Evolutionary conservation across 1,140 invertebrate genomes (phyloP), one percentile per base, ranked within the genome.

Genomic region (Globodera rostochiensis): DNA sequence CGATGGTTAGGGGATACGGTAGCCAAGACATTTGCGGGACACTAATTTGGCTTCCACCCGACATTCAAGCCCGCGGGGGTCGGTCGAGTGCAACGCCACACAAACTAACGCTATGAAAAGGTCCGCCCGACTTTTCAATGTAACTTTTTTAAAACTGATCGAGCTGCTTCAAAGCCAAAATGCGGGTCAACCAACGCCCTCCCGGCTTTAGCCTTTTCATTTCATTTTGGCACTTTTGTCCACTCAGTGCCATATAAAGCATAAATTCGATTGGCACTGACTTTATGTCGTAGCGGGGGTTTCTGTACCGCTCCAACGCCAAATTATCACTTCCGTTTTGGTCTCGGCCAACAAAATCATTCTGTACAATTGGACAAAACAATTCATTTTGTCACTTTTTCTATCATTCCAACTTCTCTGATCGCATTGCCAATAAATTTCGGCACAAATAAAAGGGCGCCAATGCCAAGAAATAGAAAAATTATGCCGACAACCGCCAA

Each of bases 301-400:
- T 82, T 60, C 49, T 57, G 49, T 64, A 76, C 6, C 7, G 57
- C 46, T 57, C 46, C 19, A 76, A 46, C 15, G 66, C 74, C 77
- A 75, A 47, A 83, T 82, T 86, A 53, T 86, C 82, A 25, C 66
- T 86, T 45, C 83, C 83, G 36, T 76, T 84, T n/a, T 19, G 11
- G 69, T 85, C 76, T 73, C 8, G 50, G 19, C 83, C 83, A 60
- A 84, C 64, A 73, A 69, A 83, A 6, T 21, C 70, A 57, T 86
- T 25, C 83, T 84, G 70, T 73, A 74, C 53, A 69, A 45, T 45
- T 64, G 13, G 46, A 74, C 6, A 78, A 74, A 69, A 78, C 6
- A 78, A 74, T 53, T 47, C 9, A 80, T 49, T 46, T 21, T 47
- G 11, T 7, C 19, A 64, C 11, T 67, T 19, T 64, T n/a, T 19